Evolutionary conservation across 2,888 invertebrate species (phyloP).

Genomic region (Steromphala cineraria): DNA sequence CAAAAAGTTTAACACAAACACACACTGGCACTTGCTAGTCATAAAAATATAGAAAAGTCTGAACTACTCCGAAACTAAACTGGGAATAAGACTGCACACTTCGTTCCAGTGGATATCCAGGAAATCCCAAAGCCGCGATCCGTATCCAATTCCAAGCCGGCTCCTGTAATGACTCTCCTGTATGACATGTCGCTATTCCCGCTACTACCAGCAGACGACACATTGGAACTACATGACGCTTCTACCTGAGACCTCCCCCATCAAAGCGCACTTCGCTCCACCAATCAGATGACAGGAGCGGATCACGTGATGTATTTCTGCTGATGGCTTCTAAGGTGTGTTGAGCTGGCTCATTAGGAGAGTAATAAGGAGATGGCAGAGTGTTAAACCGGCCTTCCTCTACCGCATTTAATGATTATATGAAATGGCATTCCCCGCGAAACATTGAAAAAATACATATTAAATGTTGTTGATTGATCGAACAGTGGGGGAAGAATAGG

Average conservation of each 20-base stretch:
- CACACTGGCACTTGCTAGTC: not conserved
- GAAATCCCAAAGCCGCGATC: not conserved
- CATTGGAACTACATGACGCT: not conserved
- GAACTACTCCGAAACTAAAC: not conserved
- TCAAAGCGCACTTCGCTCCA: not conserved
- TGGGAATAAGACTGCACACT: not conserved
- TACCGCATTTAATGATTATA: too few species aligned
- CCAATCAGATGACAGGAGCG: not conserved
- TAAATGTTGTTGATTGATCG: too few species aligned
- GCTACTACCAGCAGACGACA: not conserved
- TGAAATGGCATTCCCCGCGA: too few species aligned
- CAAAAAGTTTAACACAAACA: not conserved
- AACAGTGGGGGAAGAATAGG: too few species aligned
- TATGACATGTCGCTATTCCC: conserved; percentile 3
- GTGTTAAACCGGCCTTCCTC: too few species aligned
- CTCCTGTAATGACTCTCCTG: not conserved
- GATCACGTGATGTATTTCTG: not conserved
- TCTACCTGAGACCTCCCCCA: not conserved
- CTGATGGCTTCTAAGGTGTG: not conserved
- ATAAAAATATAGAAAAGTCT: not conserved
- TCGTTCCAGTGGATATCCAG: not conserved
- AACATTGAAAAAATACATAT: too few species aligned
- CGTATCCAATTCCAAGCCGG: not conserved
- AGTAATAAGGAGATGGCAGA: too few species aligned
- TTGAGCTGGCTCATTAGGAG: not conserved